Evolutionary conservation across 2,797 vertebrate genomes (phyloP).

Genomic region (Urophycis tenuis): DNA sequence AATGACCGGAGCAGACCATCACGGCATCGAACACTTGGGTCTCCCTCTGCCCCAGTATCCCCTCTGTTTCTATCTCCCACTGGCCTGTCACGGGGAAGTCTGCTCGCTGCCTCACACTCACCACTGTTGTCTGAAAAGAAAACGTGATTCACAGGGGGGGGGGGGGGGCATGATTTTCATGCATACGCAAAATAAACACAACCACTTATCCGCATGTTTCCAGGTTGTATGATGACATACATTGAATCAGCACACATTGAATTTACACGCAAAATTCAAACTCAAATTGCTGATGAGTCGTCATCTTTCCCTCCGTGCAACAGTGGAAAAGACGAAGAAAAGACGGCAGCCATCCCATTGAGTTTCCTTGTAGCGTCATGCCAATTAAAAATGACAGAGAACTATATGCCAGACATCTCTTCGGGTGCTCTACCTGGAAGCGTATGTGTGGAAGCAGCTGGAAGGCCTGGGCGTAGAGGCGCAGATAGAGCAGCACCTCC

Average conservation of each 20-base stretch:
- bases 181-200: not conserved
- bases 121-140: constrained; percentile 65
- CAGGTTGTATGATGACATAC: not conserved
- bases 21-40: constrained; percentile 75
- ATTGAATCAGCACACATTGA: not conserved
- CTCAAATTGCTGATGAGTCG: not conserved
- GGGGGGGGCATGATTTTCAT: no score
- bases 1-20: constrained; percentile 80
- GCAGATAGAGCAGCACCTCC: constrained; percentile 72
- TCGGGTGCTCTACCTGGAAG: constrained; percentile 39
- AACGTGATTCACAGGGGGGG: no score
- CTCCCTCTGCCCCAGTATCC: constrained; percentile 55
- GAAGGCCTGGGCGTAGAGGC: constrained; percentile 70
- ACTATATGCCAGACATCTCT: not conserved
- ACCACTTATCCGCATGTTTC: not conserved
- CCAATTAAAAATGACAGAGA: not conserved
- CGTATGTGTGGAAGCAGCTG: constrained; percentile 41
- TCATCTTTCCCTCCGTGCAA: not conserved
- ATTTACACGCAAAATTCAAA: not conserved
- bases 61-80: constrained; percentile 75
- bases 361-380: not conserved
- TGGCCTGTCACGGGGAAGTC: constrained; percentile 72
- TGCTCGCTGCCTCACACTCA: constrained; percentile 61
- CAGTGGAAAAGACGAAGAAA: not conserved
- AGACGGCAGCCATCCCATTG: not conserved